Evolutionary conservation across 2,797 vertebrate genomes (phyloP), one percentile per base, ranked within the genome.

Genomic region (Sebastiscus albofasciatus): DNA sequence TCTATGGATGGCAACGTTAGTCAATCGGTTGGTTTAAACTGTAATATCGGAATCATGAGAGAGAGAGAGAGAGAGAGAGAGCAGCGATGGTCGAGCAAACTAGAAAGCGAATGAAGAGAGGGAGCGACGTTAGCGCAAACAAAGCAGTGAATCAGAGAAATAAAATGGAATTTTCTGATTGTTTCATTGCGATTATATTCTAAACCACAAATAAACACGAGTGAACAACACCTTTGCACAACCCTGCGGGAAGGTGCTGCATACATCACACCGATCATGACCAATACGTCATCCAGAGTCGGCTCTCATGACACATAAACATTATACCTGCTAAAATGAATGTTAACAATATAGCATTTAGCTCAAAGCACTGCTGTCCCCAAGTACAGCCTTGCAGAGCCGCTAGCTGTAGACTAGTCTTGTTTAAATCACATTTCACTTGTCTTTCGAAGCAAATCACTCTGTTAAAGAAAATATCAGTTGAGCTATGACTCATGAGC

Each of bases 401-500:
- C 5, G 0, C n/a, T 5, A 14, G 22, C 34, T 49, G 14, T 4
- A 26, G 8, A 55, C 49, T 52, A 20, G 16, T 24, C 5, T 54
- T 22, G 27, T 49, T 55, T 33, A 6, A 26, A 54, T 77, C 2
- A 24, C 2, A 66, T 26, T 26, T 34, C 20, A 5, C 11, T 26
- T 64, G 5, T 9, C n/a, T 64, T 62, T 62, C 13, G 31, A n/a
- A 56, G 34, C 33, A 54, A 64, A 26, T 9, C 6, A 24, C 26
- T 56, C 5, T 22, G 22, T 33, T 26, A 5, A 52, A 13, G 46
- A 27, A 58, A 59, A 24, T 6, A 64, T 58, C 4, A 49, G 39
- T 36, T 29, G 26, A 64, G 58, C 34, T 58, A 49, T 65, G 59
- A 75, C 33, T 62, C 27, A 74, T 46, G 3, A 33, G 20, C 34